Conservation (phyloP, 2,113 vertebrate species). For the Psilopogon haemacephalus region DNA sequence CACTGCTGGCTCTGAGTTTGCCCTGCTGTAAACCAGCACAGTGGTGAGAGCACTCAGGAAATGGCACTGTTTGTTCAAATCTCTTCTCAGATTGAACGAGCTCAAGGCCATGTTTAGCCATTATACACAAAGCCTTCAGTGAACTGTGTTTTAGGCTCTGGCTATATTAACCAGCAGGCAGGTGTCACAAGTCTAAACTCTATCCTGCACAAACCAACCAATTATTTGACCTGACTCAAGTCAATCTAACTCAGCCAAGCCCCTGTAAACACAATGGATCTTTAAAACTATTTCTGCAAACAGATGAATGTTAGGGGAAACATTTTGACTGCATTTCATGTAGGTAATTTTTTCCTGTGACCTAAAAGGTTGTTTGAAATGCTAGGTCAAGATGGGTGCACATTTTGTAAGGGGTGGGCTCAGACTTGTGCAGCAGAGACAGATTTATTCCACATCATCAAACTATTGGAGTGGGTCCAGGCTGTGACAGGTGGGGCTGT, state of each 20-base stretch:
- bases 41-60: background rate
- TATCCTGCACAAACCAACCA: background rate
- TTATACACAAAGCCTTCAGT: background rate
- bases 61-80: background rate
- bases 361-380: background rate
- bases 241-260: background rate
- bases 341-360: background rate
- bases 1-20: background rate
- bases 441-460: background rate
- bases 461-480: too few relatives aligned
- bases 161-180: background rate
- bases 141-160: background rate
- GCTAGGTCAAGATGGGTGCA: background rate
- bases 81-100: background rate
- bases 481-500: too few relatives aligned
- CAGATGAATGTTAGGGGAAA: background rate
- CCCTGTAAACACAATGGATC: background rate
- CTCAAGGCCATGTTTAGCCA: background rate
- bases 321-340: background rate
- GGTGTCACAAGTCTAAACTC: background rate
- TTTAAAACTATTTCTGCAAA: background rate
- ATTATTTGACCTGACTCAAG: background rate
- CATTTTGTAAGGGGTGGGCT: background rate
- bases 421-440: background rate
- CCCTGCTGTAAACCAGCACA: background rate